phyloP scores from a whole-genome alignment of 2,797 vertebrate genomes.

The Carcharodon carcharias region DNA sequence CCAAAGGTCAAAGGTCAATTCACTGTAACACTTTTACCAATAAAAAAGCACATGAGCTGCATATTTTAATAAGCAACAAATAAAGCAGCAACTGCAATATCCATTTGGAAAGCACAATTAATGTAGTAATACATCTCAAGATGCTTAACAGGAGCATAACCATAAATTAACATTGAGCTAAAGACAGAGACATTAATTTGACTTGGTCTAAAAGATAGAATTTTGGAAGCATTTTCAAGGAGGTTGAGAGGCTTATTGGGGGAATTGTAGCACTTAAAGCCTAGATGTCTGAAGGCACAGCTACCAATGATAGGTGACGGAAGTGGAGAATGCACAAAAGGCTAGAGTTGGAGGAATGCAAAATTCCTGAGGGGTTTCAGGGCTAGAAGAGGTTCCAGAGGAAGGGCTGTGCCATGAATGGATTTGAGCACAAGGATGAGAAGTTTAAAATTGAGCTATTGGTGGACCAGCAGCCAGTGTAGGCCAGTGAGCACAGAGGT shows the following conservation, averaged over 20 bases:
- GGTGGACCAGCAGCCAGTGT: background rate
- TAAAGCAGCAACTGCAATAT: background rate
- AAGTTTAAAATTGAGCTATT: background rate
- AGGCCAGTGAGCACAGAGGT: background rate
- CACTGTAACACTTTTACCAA: background rate
- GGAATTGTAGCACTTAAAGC: background rate
- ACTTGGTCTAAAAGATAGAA: background rate
- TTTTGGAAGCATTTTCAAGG: background rate
- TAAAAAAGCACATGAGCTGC: background rate
- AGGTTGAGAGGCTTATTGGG: background rate
- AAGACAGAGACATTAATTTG: background rate
- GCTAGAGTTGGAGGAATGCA: background rate
- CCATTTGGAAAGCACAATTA: background rate
- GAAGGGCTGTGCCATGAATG: background rate
- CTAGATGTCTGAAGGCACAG: background rate
- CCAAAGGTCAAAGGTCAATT: background rate
- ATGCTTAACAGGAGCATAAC: background rate
- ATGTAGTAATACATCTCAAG: background rate
- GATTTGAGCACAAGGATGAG: background rate
- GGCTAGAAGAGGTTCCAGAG: background rate
- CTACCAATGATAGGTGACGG: background rate
- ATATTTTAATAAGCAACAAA: background rate
- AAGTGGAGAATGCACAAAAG: background rate
- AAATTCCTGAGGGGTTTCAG: background rate
- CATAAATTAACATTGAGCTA: background rate